These are phyloP conservation scores for Vidua chalybeata DNA, from an alignment of 2,113 vertebrate species.

Conservation along the genomic window DNA sequence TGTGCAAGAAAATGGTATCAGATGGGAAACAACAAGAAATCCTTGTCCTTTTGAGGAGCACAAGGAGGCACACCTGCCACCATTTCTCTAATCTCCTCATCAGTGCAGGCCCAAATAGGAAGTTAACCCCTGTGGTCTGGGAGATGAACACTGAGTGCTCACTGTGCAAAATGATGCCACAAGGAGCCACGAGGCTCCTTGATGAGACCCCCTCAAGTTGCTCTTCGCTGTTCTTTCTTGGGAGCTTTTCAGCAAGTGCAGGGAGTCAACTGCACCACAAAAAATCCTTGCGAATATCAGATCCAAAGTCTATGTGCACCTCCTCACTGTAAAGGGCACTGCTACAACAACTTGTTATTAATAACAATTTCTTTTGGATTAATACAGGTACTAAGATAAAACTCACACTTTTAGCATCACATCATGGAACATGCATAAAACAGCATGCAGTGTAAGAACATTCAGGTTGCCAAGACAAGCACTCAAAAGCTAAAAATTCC, in stretches of 20 bases:
- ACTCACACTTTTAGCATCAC: not conserved
- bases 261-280: not conserved
- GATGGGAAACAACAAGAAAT: not conserved
- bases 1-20: not conserved
- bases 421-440: rapidly evolving
- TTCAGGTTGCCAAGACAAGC: not conserved
- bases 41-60: not conserved
- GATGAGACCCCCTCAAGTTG: not conserved
- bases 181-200: not conserved
- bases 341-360: not conserved
- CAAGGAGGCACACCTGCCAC: not conserved
- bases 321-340: not conserved
- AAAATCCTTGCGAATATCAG: not conserved
- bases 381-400: not conserved
- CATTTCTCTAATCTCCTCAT: not conserved
- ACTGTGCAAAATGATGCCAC: rapidly evolving
- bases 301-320: rapidly evolving
- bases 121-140: not conserved
- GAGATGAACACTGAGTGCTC: not conserved
- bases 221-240: not conserved
- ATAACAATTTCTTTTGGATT: not conserved
- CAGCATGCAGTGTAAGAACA: rapidly evolving
- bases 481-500: not conserved
- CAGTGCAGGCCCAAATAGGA: not conserved
- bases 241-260: not conserved